Base-by-base conservation (phyloP, 2,797 vertebrate species). In the Propithecus deckenii region DNA sequence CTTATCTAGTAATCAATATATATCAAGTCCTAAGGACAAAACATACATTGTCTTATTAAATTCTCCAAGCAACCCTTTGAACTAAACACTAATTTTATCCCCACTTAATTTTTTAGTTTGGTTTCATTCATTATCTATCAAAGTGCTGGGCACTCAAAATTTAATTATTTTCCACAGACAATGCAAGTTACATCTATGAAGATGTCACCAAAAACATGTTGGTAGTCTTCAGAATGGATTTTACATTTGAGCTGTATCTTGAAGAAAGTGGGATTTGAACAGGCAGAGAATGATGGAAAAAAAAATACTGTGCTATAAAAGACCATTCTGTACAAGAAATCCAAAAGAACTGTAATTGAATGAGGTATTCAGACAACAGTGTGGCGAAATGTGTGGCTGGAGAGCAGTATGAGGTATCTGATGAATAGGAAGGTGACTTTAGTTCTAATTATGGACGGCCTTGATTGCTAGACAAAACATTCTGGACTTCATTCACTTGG, bases 181-280 rank as follows among this genome's bases (percentile, higher is more conserved):
- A 6, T 52, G 10, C 28, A 83, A 79, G 9, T 86, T 81, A 6
- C 15, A 5, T 67, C 38, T 41, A 35, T 61, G 9, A 88, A 88
- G 46, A 50, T 28, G 1, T 8, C 78, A n/a, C n/a, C 48, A 72
- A 35, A 93, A 81, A 46, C 59, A 20, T 1, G 4, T 18, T 63
- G 23, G 15, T 23, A 43, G 38, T 10, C 43, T 84, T 94, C n/a
- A n/a, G 22, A 90, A 28, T 4, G 2, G 7, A 89, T 81, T 96
- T 96, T 78, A 48, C 25, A 11, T 90, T 71, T 78, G 63, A 94
- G n/a, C 65, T 86, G 7, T 72, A 35, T 92, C 50, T 78, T 88
- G 78, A 87, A 79, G 72, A 63, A 65, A 74, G n/a, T 90, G n/a
- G 83, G 59, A 78, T 88, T 46, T 90, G 76, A 63, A 89, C 10